Conservation (phyloP, 2,113 vertebrate genomes). For the Anseranas semipalmata region DNA sequence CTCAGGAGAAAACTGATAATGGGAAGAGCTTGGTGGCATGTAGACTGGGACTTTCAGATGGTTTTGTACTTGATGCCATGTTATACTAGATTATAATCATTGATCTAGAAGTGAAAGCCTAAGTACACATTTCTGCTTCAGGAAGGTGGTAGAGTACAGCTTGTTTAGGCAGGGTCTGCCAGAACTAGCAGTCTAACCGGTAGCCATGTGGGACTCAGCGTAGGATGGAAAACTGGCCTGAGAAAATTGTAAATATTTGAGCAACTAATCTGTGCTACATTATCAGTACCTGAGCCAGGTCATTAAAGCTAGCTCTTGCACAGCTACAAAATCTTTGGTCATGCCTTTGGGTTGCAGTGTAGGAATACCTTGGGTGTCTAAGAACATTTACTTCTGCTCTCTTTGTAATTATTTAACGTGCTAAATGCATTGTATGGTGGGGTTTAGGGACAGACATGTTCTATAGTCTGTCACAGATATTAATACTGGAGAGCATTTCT, state of each 20-base stretch:
- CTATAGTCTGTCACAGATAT: not conserved
- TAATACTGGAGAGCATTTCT: not conserved
- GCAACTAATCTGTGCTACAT: slow-evolving; percentile 32
- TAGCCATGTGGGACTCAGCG: not conserved
- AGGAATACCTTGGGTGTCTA: not conserved
- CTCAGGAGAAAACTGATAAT: not conserved
- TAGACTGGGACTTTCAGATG: not conserved
- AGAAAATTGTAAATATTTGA: slow-evolving; percentile 61
- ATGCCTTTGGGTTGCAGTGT: not conserved
- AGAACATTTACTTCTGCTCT: not conserved
- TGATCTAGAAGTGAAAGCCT: not conserved
- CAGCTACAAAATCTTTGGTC: not conserved
- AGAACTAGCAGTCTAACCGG: not conserved
- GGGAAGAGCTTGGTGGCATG: not conserved
- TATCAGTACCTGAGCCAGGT: slow-evolving; percentile 17
- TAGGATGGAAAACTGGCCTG: not conserved
- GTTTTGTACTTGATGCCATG: not conserved
- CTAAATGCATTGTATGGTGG: not conserved
- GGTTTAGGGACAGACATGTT: not conserved
- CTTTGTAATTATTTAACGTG: not conserved
- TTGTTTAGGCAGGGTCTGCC: not conserved
- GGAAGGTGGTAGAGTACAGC: not conserved
- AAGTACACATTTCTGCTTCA: not conserved
- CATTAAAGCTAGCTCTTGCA: slow-evolving; percentile 1
- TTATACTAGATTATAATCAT: not conserved